Percentiles rank a stretch among this genome's conserved stretches.
These are phyloP conservation scores for Clarias platycephalus DNA, from an alignment of 2,797 vertebrate species.

Conservation along the genomic window DNA sequence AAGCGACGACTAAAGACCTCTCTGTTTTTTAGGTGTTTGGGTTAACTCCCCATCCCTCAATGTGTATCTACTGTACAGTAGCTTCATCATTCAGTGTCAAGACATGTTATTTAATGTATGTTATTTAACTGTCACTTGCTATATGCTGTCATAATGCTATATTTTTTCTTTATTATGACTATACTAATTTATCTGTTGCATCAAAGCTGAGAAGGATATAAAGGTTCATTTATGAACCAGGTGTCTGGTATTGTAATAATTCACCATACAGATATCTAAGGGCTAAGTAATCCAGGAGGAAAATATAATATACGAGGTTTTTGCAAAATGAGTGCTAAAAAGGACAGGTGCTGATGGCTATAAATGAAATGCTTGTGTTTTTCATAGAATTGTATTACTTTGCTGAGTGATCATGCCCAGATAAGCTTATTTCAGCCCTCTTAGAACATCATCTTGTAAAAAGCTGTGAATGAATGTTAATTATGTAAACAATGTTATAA, in stretches of 20 bases:
- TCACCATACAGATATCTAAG: background rate
- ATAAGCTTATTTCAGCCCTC: background rate
- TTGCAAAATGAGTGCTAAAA: background rate
- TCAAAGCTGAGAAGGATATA: background rate
- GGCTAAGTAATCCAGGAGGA: background rate
- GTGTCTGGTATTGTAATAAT: background rate
- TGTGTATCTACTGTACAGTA: background rate
- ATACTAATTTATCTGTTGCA: background rate
- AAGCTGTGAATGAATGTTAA: conserved; percentile 36
- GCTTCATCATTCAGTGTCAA: background rate
- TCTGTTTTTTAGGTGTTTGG: too few relatives aligned
- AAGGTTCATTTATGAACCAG: background rate
- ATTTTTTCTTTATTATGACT: conserved; percentile 2
- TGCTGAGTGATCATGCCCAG: background rate
- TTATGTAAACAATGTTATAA: conserved; percentile 39
- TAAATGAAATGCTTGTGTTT: conserved; percentile 10
- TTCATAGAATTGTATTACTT: conserved; percentile 16
- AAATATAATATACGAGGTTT: background rate
- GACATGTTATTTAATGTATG: background rate
- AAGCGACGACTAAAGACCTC: too few relatives aligned
- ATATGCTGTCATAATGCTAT: too few relatives aligned
- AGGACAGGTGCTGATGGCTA: conserved; percentile 2
- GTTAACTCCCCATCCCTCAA: too few relatives aligned
- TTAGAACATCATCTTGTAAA: conserved; percentile 26
- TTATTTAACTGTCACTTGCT: background rate